Evolutionary conservation across 2,888 invertebrate genomes (phyloP).

Genomic region (Thumatha senex): DNA sequence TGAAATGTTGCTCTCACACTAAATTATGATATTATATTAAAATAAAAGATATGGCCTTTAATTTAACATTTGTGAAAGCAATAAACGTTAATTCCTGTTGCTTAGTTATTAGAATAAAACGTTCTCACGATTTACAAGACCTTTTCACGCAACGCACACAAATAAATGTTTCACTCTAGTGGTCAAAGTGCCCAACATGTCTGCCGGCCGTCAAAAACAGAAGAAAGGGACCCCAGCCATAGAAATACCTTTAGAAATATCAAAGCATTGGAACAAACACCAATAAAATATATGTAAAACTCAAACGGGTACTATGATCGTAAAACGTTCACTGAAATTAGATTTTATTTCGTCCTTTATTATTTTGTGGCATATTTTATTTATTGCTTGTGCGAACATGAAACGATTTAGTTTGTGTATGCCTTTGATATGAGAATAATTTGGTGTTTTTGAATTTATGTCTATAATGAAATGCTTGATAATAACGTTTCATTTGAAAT

Average conservation of each 20-base stretch:
- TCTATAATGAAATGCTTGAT: too few species aligned
- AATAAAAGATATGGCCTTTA: too few species aligned
- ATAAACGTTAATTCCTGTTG: too few species aligned
- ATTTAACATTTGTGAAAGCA: too few species aligned
- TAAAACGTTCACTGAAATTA: conserved; percentile 32
- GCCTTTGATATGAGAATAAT: conserved; percentile 21
- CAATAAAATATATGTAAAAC: conserved; percentile 41
- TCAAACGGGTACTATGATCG: conserved; percentile 29
- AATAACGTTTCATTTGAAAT: too few species aligned
- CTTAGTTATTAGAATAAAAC: too few species aligned
- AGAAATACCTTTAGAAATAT: conserved; percentile 39
- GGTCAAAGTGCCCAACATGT: conserved; percentile 21
- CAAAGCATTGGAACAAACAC: conserved; percentile 38
- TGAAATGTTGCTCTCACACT: too few species aligned
- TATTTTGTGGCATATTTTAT: conserved; percentile 28
- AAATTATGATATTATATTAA: too few species aligned
- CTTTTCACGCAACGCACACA: too few species aligned
- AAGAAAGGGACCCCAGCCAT: conserved; percentile 32
- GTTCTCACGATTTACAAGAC: too few species aligned
- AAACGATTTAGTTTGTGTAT: conserved; percentile 20
- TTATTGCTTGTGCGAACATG: conserved; percentile 28
- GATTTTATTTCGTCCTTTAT: conserved; percentile 37
- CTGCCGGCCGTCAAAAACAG: conserved; percentile 14
- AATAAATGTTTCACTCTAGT: conserved; percentile 3
- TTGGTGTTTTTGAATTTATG: conserved; percentile 17